These are phyloP conservation scores for Heliconius sara DNA, from an alignment of 2,888 invertebrate genomes.

Conservation along the genomic window DNA sequence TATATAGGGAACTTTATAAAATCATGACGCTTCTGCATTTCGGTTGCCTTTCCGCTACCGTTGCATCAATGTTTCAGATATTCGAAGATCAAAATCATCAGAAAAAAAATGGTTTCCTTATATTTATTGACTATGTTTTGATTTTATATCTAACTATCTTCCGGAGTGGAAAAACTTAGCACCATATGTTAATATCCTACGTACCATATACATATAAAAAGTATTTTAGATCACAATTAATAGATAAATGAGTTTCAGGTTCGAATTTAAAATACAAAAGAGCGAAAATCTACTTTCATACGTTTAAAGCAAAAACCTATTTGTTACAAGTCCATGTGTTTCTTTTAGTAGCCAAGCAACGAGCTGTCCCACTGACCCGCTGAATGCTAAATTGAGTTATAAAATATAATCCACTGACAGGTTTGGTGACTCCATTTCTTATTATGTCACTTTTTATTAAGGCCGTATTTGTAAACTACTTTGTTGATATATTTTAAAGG, in stretches of 20 bases:
- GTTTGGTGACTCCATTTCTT: conserved; percentile 9
- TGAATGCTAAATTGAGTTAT: conserved; percentile 26
- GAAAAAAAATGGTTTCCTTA: background rate
- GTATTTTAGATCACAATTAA: too few relatives aligned
- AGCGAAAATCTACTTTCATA: background rate
- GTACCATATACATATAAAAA: too few relatives aligned
- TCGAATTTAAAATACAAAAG: background rate
- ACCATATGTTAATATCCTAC: too few relatives aligned
- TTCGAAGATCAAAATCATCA: background rate
- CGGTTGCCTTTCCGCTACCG: background rate
- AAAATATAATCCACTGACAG: conserved; percentile 24
- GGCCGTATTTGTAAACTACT: background rate
- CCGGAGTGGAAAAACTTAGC: too few relatives aligned
- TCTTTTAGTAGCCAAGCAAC: conserved; percentile 26
- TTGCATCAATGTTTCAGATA: background rate
- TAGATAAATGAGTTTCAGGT: too few relatives aligned
- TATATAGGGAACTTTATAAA: too few relatives aligned
- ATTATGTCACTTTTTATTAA: conserved; percentile 29
- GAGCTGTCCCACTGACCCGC: conserved; percentile 20
- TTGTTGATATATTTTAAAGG: background rate
- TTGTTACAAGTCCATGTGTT: background rate
- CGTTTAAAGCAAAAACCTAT: background rate
- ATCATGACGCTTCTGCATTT: background rate
- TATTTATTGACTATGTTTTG: background rate
- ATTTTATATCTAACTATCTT: background rate